A percentile compares a stretch with the other conserved stretches of the same genome.
Conservation (phyloP, 1,140 invertebrate species). For the Pseudomyrmex concolor region DNA sequence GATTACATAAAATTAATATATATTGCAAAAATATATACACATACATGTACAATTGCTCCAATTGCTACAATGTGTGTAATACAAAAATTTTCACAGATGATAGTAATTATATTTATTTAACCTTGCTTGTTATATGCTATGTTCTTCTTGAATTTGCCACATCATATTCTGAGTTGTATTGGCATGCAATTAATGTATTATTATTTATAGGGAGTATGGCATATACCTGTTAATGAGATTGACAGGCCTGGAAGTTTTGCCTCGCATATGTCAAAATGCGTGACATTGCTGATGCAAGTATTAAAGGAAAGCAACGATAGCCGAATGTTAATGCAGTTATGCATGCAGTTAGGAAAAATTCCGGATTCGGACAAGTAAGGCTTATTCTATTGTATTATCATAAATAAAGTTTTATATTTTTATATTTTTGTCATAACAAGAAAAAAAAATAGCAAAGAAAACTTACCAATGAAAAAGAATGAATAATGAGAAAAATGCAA, state of each 20-base stretch:
- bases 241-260: slow-evolving; percentile 96
- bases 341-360: slow-evolving; percentile 90
- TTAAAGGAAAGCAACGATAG: slow-evolving; percentile 92
- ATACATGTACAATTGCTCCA: no score
- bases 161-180: no score
- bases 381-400: slow-evolving; percentile 9
- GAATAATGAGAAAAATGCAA: slow-evolving; percentile 1
- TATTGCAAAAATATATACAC: no score
- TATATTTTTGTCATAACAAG: no score
- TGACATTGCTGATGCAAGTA: slow-evolving; percentile 92
- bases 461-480: neutral
- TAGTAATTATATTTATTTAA: neutral
- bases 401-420: no score
- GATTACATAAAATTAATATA: slow-evolving; percentile 21
- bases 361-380: slow-evolving; percentile 93
- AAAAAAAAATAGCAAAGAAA: no score
- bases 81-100: neutral
- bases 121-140: no score
- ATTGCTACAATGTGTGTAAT: neutral
- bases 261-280: slow-evolving; percentile 94
- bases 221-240: slow-evolving; percentile 95
- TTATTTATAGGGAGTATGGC: slow-evolving; percentile 92
- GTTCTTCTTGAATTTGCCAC: no score
- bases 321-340: slow-evolving; percentile 92
- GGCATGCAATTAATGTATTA: neutral